Conservation (phyloP, 1,140 invertebrate species). For the Macrotrachela quadricornifera region DNA sequence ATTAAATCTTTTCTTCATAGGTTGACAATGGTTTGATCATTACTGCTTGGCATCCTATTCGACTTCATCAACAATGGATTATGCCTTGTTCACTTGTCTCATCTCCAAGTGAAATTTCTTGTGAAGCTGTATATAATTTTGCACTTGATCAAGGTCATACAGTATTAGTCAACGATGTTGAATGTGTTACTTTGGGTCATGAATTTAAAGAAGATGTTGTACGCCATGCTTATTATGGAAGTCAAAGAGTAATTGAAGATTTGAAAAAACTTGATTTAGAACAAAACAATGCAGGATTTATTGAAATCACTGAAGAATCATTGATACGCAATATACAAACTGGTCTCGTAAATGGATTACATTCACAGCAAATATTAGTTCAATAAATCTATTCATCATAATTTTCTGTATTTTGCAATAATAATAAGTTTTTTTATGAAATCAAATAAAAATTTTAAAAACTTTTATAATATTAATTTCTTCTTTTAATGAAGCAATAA, state of each 20-base stretch:
- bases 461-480: too few species aligned
- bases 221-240: conserved; percentile 1
- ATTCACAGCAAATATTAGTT: too few species aligned
- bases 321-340: not conserved
- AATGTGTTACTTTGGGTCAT: conserved; percentile 5
- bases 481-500: too few species aligned
- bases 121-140: not conserved
- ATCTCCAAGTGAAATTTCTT: not conserved
- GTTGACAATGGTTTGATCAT: not conserved
- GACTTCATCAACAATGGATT: not conserved
- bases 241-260: not conserved
- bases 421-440: too few species aligned
- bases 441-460: too few species aligned
- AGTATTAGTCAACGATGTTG: not conserved
- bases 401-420: too few species aligned
- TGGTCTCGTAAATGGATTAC: not conserved
- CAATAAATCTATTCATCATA: too few species aligned
- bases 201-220: conserved; percentile 1
- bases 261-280: not conserved
- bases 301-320: not conserved
- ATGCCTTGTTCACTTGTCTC: not conserved
- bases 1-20: too few species aligned
- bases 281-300: not conserved
- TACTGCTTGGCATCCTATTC: conserved; percentile 4
- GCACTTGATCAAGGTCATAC: not conserved